Evolutionary conservation across 2,888 invertebrate species (phyloP), one percentile per base, ranked within the genome.

Genomic region (Hydrotaea diabolus): DNA sequence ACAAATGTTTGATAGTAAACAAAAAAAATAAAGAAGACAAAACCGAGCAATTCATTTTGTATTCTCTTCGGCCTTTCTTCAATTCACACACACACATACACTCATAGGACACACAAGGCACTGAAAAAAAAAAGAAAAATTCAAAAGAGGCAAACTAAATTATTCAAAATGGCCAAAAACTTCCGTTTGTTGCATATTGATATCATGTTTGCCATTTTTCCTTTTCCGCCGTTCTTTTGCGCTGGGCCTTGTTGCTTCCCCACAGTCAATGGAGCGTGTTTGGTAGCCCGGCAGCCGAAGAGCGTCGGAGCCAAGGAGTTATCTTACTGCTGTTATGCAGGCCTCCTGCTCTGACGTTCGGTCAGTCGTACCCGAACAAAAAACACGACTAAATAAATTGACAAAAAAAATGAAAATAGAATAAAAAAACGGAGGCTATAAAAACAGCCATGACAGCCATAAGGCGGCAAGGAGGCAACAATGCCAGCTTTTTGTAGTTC

Each of bases 91-190:
- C 2, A 46, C 46, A 43, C 31, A 31, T 7, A 31, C 7, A 31
- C 31, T 7, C 31, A 31, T 7, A 4, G 31, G 7, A 2, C 2
- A 23, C 23, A 46, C 46, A 43, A 2, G 15, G 26, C 13, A 15
- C 59, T 8, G 55, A 8, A 17, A 19, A 31, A 53, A 19, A 9
- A 55, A 55, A 59, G 36, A 11, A 31, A 31, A 31, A 31, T 31
- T 31, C 31, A 31, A 31, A 66, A 69, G 23, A 69, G 69, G 46
- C 69, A 69, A 69, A 69, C 69, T 69, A 69, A 77, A 82, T 85
- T 85, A 85, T 85, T 85, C 81, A 81, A 85, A 84, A 85, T 85
- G 84, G 84, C 81, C 79, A 78, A 85, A 84, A 81, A 82, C 81
- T 85, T 85, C 84, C 84, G 84, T 81, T 85, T 74, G 74, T 74